Base-by-base conservation (phyloP, 1,140 invertebrate genomes). In the Anthonomus grandis region DNA sequence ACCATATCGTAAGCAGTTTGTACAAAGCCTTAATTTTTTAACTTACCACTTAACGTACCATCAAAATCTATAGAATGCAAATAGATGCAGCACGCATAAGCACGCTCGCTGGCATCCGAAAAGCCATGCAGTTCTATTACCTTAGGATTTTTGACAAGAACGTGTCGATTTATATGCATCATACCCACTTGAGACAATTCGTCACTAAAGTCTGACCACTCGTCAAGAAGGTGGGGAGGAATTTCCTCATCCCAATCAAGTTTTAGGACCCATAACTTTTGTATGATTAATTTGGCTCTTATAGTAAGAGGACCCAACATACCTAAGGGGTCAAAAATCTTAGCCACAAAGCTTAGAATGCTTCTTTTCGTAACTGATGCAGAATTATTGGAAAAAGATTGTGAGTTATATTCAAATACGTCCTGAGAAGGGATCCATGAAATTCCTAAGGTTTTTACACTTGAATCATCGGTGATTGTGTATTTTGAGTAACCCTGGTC, bases 231-330 rank as follows among this genome's bases (percentile, higher is more conserved):
- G 21, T 66, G 19, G 10, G 23, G n/a, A 6, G 53, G 57, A 12
- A 59, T 10, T 17, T 15, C 10, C 47, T 65, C 46, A 25, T 64
- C 56, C 59, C 51, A 65, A 8, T 10, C 15, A 17, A 59, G 4
- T n/a, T 54, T 46, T 2, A 13, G 34, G 18, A 42, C 22, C 75
- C 75, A 76, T 4, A 79, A 31, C 22, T 68, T 57, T 65, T 79
- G 76, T n/a, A 79, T 68, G 0, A 78, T 53, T 0, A 78, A 70
- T 65, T 79, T 79, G 8, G 68, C 66, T 8, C 19, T 55, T 4
- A 78, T 64, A 2, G 73, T 68, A 0, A 72, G 54, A 15, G 77
- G 78, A 2, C 67, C 61, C 1, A 77, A 37, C 50, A 71, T 71
- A 10, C 76, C 75, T 12, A 74, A 51, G 3, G 69, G 71, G 62